Conservation (phyloP, 2,888 invertebrate genomes). For the Ophion ellenae region DNA sequence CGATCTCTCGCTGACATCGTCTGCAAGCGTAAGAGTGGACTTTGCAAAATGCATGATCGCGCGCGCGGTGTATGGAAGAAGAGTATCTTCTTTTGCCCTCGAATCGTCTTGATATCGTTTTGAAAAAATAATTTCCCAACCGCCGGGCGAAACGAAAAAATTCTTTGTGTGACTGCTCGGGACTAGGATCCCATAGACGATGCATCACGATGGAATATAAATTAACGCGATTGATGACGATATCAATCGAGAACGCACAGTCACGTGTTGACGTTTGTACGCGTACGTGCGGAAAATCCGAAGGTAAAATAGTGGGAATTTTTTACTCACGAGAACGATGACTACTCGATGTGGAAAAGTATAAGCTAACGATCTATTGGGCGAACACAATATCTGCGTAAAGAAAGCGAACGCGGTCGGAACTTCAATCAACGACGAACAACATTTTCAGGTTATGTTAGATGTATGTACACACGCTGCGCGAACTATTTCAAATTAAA, state of each 20-base stretch:
- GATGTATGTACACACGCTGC: background rate
- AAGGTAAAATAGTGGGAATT: background rate
- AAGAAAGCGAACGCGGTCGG: background rate
- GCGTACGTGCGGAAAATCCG: background rate
- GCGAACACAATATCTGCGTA: background rate
- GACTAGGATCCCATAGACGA: background rate
- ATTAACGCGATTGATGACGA: background rate
- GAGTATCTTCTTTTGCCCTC: background rate
- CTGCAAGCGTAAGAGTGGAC: slow-evolving; percentile 52
- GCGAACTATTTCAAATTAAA: background rate
- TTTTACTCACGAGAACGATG: background rate
- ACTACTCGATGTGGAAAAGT: background rate
- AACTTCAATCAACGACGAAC: background rate
- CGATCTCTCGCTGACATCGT: slow-evolving; percentile 70
- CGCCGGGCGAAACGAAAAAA: background rate
- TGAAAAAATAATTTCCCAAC: background rate
- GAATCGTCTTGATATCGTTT: background rate
- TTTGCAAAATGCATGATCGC: slow-evolving; percentile 13
- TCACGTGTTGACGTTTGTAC: background rate
- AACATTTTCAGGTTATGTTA: background rate
- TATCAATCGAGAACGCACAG: background rate
- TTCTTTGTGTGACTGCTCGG: background rate
- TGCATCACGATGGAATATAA: background rate
- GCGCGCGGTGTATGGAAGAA: background rate
- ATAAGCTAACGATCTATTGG: background rate